Base-by-base conservation (phyloP, 2,888 invertebrate species). In the Glomeris marginata region DNA sequence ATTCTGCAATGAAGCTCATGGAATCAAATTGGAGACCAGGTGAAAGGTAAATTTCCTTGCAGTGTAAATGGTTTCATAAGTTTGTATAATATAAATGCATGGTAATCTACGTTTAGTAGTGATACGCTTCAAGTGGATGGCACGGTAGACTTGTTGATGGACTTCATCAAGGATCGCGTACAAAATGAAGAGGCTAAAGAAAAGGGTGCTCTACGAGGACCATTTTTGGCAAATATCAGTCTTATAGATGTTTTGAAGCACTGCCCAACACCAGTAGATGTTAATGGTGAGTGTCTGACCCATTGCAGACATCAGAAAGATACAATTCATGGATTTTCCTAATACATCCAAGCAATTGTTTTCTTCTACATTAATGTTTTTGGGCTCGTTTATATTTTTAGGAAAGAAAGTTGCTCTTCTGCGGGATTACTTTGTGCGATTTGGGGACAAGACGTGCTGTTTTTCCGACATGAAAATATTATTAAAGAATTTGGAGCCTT, bases 401-500 rank as follows among this genome's bases (percentile, higher is more conserved):
- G 65, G 64, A 38, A 57, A 60, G 34, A 58, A 63, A 22, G 52
- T 61, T 34, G 60, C 63, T 44, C 52, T 66, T 46, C 76, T 90
- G 63, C 71, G 81, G 53, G 78, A 82, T 58, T 94, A 90, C 69
- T 83, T 85, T 57, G 63, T 72, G 41, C 74, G 77, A 57, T 94
- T 92, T 68, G 90, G 90, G 2, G 78, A 83, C 59, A 88, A 88
- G 62, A 78, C 82, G 0, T 88, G 88, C 66, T 85, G 85, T 53
- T 84, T 86, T 52, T 77, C 79, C 8, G 94, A 95, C 65, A 71
- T 94, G 45, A 76, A 78, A 53, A 71, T 79, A 4, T 91, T 84
- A 66, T 65, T 90, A 43, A 69, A 75, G 41, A 72, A 84, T 58
- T 70, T 82, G 5, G 70, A 74, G 37, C 72, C 75, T 10, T 75